Evolutionary conservation across 2,888 invertebrate genomes (phyloP).

Genomic region (Axea sp.): DNA sequence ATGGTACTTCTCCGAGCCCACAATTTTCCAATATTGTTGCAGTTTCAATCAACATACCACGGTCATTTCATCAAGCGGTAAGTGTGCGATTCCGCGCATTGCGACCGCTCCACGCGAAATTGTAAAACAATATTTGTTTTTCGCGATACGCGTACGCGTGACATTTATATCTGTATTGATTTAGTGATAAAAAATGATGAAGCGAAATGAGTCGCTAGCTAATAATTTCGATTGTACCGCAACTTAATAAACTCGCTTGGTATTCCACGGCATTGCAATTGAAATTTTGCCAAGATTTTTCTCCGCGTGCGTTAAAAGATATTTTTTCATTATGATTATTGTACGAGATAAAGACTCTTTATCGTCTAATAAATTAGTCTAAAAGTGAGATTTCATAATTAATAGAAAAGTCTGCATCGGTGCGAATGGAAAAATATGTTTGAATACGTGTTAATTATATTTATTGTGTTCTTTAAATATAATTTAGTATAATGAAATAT

Average conservation of each 20-base stretch:
- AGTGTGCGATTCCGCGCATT: slow-evolving; percentile 37
- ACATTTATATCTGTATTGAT: slow-evolving; percentile 34
- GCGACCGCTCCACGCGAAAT: slow-evolving; percentile 29
- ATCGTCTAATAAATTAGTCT: too few relatives aligned
- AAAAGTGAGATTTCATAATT: too few relatives aligned
- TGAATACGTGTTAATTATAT: too few relatives aligned
- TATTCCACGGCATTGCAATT: slow-evolving; percentile 10
- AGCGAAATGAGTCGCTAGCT: slow-evolving; percentile 18
- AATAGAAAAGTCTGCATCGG: too few relatives aligned
- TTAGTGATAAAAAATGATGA: slow-evolving; percentile 26
- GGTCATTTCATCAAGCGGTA: slow-evolving; percentile 54
- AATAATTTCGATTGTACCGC: slow-evolving; percentile 9
- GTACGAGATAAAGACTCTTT: too few relatives aligned
- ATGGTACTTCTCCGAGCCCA: slow-evolving; percentile 43
- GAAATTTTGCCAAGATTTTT: slow-evolving; percentile 7
- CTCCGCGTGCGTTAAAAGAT: too few relatives aligned
- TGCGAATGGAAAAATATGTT: too few relatives aligned
- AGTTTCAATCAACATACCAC: slow-evolving; percentile 56
- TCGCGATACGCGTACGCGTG: slow-evolving; percentile 23
- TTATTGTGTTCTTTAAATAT: too few relatives aligned
- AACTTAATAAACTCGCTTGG: slow-evolving; percentile 11
- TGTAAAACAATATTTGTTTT: slow-evolving; percentile 56
- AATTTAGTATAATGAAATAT: too few relatives aligned
- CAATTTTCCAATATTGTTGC: slow-evolving; percentile 55
- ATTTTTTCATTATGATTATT: too few relatives aligned